Conservation (phyloP, 2,888 invertebrate genomes). For the Julus scanicus region DNA sequence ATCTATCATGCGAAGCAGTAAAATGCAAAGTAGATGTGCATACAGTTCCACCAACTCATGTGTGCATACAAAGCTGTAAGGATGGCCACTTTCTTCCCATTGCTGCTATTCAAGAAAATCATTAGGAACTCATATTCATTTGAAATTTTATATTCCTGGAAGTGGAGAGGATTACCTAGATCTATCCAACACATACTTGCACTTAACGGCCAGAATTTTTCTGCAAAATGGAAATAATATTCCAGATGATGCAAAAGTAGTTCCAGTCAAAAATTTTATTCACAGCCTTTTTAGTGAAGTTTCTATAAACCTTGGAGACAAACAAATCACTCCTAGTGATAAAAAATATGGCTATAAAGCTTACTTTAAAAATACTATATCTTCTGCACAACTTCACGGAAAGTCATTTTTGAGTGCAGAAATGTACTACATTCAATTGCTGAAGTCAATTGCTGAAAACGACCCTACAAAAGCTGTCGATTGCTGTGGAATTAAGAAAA, state of each 20-base stretch:
- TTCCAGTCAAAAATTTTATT: not conserved
- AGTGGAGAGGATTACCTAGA: not conserved
- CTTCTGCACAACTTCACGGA: not conserved
- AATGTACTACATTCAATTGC: no score
- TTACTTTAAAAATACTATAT: not conserved
- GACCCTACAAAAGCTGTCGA: not conserved
- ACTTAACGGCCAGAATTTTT: no score
- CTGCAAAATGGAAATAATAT: not conserved
- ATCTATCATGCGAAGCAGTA: not conserved
- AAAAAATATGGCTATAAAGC: not conserved
- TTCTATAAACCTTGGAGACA: not conserved
- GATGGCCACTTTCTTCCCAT: not conserved
- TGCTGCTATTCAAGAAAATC: not conserved
- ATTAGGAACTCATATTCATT: not conserved
- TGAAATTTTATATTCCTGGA: not conserved
- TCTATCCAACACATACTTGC: not conserved
- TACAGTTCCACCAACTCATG: not conserved
- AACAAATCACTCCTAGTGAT: not conserved
- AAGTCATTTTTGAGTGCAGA: not conserved
- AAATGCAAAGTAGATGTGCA: not conserved
- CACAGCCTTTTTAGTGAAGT: not conserved
- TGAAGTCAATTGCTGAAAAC: not conserved
- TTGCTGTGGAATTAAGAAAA: not conserved
- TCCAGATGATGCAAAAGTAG: not conserved
- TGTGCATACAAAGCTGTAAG: not conserved